Evolutionary conservation across 2,797 vertebrate genomes (phyloP), one percentile per base, ranked within the genome.

Genomic region (Enteromius afrohamiltoni): DNA sequence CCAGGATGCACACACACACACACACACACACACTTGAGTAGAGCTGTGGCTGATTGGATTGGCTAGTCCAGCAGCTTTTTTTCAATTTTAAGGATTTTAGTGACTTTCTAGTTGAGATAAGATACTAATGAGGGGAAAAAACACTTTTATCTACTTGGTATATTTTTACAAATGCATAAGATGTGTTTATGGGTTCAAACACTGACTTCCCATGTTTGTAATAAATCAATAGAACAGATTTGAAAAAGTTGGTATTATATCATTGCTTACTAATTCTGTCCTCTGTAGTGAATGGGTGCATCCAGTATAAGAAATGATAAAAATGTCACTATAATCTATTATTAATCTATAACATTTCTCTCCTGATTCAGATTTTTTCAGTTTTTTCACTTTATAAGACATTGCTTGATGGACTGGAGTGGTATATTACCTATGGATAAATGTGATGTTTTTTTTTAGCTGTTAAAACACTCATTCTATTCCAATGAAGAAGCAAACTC

Each of bases 1-100:
- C 60, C 64, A 65, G 84, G 68, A 83, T 71, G 84, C 73, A 86
- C n/a, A 86, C n/a, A 87, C 40, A 85, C 78, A 86, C n/a, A 87
- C 31, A 85, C 76, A 86, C 26, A 88, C 42, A 73, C 47, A 73
- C 70, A 53, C 77, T 53, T 10, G 37, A 64, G 40, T 47, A 64
- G 23, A 19, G 58, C 75, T 71, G 40, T 80, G 23, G 67, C 21
- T 47, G 37, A 60, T 71, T 70, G 67, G 49, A 69, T 42, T 70
- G 49, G 49, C 17, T 70, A 23, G 37, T 40, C 6, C 29, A 16
- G 19, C 31, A 75, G 13, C 6, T 16, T 34, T 53, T 74, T 55
- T 55, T 37, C 29, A 34, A 34, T 23, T 55, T 6, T 23, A 75
- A 55, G 5, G 5, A 19, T 6, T 37, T 40, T 3, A 37, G 11